Percentiles rank a stretch among this genome's conserved stretches.
Conservation (phyloP, 2,797 vertebrate species). For the Diceros bicornis region DNA sequence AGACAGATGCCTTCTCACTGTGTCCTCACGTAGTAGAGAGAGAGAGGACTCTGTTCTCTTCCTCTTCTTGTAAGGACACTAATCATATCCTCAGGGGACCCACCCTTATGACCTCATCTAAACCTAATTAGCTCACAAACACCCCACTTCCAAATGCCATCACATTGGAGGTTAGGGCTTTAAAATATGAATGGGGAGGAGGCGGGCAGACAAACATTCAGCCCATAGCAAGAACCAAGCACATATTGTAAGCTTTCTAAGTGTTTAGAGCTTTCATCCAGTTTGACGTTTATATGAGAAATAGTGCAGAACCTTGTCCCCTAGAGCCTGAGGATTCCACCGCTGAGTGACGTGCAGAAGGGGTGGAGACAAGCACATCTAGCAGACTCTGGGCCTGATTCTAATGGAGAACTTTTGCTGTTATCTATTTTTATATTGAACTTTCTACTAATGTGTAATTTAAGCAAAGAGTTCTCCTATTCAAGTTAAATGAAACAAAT, state of each 20-base stretch:
- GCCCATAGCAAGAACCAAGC: background rate
- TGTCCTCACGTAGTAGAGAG: background rate
- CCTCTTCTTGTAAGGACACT: background rate
- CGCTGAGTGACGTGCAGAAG: background rate
- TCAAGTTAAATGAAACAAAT: background rate
- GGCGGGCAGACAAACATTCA: background rate
- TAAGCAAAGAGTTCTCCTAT: background rate
- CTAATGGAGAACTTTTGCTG: background rate
- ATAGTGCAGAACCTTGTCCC: background rate
- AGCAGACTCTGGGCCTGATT: background rate
- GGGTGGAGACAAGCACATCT: background rate
- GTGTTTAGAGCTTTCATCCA: background rate
- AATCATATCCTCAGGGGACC: background rate
- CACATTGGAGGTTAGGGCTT: background rate
- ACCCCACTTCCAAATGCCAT: background rate
- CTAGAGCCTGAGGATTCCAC: background rate
- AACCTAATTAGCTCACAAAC: background rate
- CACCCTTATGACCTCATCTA: background rate
- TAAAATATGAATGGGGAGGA: background rate
- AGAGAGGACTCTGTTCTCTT: background rate
- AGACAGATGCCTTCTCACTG: background rate
- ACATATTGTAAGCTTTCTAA: background rate
- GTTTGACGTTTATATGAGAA: background rate
- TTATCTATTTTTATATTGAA: background rate
- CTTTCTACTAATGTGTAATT: background rate